These are phyloP conservation scores for Myiotriccus ornatus DNA, from an alignment of 2,797 vertebrate species.

Conservation along the genomic window DNA sequence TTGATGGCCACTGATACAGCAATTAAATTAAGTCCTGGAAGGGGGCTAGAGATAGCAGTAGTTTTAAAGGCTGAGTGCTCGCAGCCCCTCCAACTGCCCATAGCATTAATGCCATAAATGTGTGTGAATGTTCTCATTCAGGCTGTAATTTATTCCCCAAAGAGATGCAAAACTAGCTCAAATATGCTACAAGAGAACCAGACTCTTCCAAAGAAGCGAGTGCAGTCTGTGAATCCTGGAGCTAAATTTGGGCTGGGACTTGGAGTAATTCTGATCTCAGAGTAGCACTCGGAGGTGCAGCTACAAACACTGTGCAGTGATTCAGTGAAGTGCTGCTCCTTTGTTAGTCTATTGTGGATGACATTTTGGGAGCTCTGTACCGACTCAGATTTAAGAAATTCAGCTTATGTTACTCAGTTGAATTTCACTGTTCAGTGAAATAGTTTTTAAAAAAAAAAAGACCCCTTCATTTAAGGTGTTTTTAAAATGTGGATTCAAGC, in stretches of 20 bases:
- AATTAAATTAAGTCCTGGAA: background rate
- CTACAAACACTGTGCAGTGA: background rate
- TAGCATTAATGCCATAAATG: background rate
- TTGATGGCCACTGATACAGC: background rate
- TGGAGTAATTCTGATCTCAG: slow-evolving; percentile 15
- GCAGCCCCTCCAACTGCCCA: background rate
- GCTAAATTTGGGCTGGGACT: slow-evolving; percentile 47
- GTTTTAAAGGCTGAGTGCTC: background rate
- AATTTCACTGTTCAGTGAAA: background rate
- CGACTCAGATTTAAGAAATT: background rate
- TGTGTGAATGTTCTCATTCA: slow-evolving; percentile 64
- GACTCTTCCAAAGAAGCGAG: background rate
- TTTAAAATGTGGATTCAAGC: background rate
- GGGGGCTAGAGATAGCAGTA: background rate
- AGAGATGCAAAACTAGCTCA: slow-evolving; percentile 42
- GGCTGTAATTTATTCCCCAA: slow-evolving; percentile 39
- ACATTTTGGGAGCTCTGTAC: background rate
- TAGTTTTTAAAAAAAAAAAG: background rate
- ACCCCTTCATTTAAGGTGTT: background rate
- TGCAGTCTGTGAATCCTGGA: slow-evolving; percentile 1
- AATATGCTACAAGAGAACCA: slow-evolving; percentile 6
- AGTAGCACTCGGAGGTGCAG: background rate
- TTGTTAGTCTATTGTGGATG: background rate
- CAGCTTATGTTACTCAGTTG: background rate
- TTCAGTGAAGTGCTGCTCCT: background rate